phyloP scores from a whole-genome alignment of 2,797 vertebrate genomes.

The Syndactyla subalaris region DNA sequence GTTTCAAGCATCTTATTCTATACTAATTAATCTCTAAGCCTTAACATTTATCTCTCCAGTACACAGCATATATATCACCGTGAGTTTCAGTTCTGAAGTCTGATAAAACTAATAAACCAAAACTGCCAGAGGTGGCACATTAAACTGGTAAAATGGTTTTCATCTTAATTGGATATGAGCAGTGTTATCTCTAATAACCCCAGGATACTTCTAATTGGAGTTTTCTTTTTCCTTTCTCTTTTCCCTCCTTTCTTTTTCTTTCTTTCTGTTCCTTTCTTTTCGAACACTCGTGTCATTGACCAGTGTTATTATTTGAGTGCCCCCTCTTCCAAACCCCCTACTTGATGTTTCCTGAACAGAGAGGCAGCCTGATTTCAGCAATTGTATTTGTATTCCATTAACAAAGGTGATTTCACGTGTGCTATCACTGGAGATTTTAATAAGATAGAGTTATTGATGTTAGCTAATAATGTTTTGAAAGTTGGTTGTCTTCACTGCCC shows the following conservation, averaged over 20 bases:
- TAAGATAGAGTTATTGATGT: constrained; percentile 57
- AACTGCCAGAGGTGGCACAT: constrained; percentile 84
- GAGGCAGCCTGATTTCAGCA: constrained; percentile 30
- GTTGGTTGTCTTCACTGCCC: constrained; percentile 61
- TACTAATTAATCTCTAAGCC: constrained; percentile 74
- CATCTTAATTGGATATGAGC: constrained; percentile 86
- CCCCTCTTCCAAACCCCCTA: neutral
- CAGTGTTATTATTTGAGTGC: constrained; percentile 59
- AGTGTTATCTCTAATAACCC: constrained; percentile 81
- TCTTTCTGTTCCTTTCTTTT: constrained; percentile 48
- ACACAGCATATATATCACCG: constrained; percentile 70
- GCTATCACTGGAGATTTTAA: constrained; percentile 54
- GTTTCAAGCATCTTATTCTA: constrained; percentile 73
- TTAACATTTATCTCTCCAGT: constrained; percentile 70
- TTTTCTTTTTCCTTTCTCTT: constrained; percentile 56
- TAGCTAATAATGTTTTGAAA: constrained; percentile 55
- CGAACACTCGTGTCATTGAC: constrained; percentile 69
- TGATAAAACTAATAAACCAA: constrained; percentile 84
- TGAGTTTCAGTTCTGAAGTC: constrained; percentile 78
- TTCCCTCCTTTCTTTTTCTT: neutral
- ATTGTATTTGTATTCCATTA: constrained; percentile 53
- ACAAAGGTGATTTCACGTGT: constrained; percentile 56
- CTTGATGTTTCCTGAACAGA: neutral
- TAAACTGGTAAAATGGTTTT: constrained; percentile 83
- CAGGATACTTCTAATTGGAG: constrained; percentile 84